Conservation (phyloP, 2,113 vertebrate species). For the Nesoenas mayeri region DNA sequence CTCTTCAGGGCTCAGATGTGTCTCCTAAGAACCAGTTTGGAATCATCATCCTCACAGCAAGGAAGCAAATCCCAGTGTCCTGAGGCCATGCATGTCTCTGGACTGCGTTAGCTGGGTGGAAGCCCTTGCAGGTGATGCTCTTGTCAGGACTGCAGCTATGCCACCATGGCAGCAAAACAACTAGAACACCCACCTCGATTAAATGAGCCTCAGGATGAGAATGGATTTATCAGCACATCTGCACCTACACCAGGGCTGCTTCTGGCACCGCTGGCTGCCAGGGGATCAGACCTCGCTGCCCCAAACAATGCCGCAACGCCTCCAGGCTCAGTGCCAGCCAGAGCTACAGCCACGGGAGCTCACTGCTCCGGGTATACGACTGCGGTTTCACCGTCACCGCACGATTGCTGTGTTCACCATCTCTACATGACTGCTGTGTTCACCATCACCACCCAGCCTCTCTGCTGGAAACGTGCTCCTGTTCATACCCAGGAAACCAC, state of each 20-base stretch:
- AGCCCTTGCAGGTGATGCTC: background rate
- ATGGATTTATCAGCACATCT: background rate
- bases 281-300: background rate
- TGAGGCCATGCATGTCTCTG: background rate
- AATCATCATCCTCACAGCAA: background rate
- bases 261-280: accelerated
- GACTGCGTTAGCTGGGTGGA: background rate
- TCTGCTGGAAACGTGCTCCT: background rate
- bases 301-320: background rate
- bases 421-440: background rate
- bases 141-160: background rate
- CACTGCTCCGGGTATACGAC: background rate
- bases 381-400: background rate
- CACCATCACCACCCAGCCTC: background rate
- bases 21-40: background rate
- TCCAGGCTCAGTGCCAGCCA: background rate
- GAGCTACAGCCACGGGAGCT: background rate
- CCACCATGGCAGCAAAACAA: accelerated
- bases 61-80: background rate
- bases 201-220: background rate
- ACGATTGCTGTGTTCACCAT: background rate
- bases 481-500: background rate
- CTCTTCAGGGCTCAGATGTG: background rate
- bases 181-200: accelerated
- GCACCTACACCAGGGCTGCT: background rate